A percentile compares a stretch with the other conserved stretches of the same genome.
These are phyloP conservation scores for Helarctos malayanus DNA, from an alignment of 2,797 vertebrate genomes.

Conservation along the genomic window DNA sequence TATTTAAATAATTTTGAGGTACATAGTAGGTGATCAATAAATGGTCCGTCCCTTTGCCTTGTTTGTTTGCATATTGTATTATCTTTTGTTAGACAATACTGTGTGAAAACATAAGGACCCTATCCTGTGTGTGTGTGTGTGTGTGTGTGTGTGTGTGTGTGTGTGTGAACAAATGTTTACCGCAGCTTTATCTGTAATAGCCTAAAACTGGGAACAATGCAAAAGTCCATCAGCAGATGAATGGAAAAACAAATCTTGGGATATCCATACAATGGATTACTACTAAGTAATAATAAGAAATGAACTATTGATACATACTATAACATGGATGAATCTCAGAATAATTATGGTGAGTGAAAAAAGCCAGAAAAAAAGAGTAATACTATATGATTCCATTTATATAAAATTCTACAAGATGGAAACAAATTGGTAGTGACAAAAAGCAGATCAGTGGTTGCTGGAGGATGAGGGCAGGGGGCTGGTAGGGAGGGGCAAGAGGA, in stretches of 20 bases:
- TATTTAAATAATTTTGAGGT: neutral
- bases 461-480: neutral
- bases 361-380: neutral
- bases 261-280: neutral
- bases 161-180: neutral
- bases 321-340: neutral
- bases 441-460: neutral
- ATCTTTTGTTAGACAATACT: neutral
- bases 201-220: neutral
- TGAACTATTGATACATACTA: neutral
- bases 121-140: neutral
- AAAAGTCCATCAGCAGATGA: neutral
- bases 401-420: neutral
- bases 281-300: neutral
- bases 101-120: neutral
- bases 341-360: neutral
- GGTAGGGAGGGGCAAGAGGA: neutral
- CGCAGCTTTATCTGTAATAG: neutral
- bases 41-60: neutral
- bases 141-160: neutral
- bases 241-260: neutral
- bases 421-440: neutral
- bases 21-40: neutral
- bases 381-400: neutral
- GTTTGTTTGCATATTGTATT: neutral